Evolutionary conservation across 2,888 invertebrate genomes (phyloP).

Genomic region (Lottia scabra): DNA sequence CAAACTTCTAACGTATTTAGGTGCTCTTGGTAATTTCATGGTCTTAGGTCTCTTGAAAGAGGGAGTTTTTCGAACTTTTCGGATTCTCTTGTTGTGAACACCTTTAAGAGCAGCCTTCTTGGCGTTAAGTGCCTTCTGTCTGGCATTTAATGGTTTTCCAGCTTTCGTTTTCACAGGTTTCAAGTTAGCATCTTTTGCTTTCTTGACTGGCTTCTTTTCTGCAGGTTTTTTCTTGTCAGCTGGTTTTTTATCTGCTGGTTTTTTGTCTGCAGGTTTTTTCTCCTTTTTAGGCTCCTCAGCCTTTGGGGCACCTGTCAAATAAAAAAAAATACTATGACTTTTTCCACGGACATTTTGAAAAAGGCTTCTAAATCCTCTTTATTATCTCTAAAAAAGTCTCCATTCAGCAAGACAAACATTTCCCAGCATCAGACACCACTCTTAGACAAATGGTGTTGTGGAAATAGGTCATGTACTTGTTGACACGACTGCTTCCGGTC

Average conservation of each 20-base stretch:
- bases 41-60: conserved; percentile 97
- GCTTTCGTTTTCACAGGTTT: not conserved
- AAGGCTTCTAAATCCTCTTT: no score
- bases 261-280: conserved; percentile 16
- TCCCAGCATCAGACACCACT: no score
- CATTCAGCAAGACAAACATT: no score
- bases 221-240: conserved; percentile 10
- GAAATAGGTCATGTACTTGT: no score
- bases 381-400: no score
- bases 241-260: not conserved
- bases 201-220: conserved; percentile 13
- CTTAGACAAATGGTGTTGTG: no score
- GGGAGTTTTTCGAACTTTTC: conserved; percentile 94
- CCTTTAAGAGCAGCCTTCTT: conserved; percentile 88
- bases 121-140: conserved; percentile 79
- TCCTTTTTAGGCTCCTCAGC: not conserved
- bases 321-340: no score
- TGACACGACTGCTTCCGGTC: no score
- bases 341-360: no score
- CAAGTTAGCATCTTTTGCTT: not conserved
- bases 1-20: conserved; percentile 94
- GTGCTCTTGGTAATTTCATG: conserved; percentile 88
- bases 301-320: not conserved
- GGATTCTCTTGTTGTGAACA: conserved; percentile 85
- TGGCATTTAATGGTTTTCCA: conserved; percentile 38